phyloP scores from a whole-genome alignment of 2,888 invertebrate genomes.

The Venusia cambrica region DNA sequence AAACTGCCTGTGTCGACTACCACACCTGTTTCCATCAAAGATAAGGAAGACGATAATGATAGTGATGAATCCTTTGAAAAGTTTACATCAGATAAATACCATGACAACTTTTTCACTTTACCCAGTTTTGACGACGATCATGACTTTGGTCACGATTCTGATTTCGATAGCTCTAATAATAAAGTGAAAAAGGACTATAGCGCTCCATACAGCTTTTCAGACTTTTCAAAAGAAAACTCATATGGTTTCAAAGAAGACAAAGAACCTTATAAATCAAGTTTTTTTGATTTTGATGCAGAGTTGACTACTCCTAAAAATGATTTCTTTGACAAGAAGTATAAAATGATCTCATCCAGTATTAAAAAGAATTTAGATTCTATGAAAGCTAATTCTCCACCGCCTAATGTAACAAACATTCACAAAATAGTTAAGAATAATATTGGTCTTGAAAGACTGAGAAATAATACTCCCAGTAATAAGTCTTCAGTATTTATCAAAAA shows the following conservation, averaged over 20 bases:
- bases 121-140: slow-evolving; percentile 63
- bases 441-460: slow-evolving; percentile 64
- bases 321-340: slow-evolving; percentile 76
- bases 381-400: slow-evolving; percentile 48
- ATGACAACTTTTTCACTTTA: slow-evolving; percentile 76
- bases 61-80: slow-evolving; percentile 62
- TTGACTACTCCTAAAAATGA: slow-evolving; percentile 79
- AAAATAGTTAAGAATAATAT: slow-evolving; percentile 56
- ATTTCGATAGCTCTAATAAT: slow-evolving; percentile 47
- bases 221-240: slow-evolving; percentile 50
- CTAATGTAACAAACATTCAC: slow-evolving; percentile 52
- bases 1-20: slow-evolving; percentile 55
- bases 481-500: slow-evolving; percentile 76
- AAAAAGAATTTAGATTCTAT: slow-evolving; percentile 69
- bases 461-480: slow-evolving; percentile 71
- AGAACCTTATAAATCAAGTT: slow-evolving; percentile 58
- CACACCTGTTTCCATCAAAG: slow-evolving; percentile 38
- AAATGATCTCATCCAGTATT: slow-evolving; percentile 76
- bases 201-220: slow-evolving; percentile 57
- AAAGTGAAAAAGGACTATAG: slow-evolving; percentile 54
- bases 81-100: slow-evolving; percentile 74
- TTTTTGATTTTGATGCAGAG: slow-evolving; percentile 62
- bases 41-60: slow-evolving; percentile 50
- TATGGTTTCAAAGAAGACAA: slow-evolving; percentile 49
- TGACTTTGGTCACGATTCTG: slow-evolving; percentile 44